Conservation (phyloP, 2,888 invertebrate species). For the Melieria omissa region DNA sequence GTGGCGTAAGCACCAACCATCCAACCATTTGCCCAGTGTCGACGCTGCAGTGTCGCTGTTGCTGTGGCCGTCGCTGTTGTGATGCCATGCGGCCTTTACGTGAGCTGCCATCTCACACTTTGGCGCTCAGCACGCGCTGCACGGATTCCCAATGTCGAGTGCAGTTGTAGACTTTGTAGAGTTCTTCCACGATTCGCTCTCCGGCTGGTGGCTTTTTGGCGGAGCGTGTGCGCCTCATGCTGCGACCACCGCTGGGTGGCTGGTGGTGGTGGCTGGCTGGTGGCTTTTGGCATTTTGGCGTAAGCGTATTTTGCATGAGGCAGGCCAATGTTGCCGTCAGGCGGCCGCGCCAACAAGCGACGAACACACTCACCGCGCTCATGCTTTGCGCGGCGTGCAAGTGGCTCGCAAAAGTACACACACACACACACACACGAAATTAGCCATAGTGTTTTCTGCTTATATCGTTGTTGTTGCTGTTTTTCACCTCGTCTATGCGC, state of each 20-base stretch:
- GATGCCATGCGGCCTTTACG: no score
- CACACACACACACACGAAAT: no score
- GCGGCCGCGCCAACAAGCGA: neutral
- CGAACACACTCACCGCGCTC: neutral
- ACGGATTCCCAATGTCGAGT: neutral
- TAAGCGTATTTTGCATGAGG: constrained; percentile 38
- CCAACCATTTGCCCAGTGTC: constrained; percentile 5
- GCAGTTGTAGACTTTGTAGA: no score
- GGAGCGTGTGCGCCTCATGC: no score
- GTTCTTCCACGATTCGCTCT: neutral
- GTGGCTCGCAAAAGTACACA: constrained; percentile 6
- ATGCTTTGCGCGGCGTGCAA: neutral
- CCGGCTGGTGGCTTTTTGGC: no score
- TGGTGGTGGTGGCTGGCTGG: no score
- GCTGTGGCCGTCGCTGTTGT: constrained; percentile 28
- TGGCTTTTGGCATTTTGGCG: constrained; percentile 7
- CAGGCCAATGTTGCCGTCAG: constrained; percentile 26
- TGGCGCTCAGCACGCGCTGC: neutral
- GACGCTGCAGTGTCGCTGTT: constrained; percentile 14
- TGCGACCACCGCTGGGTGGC: no score
- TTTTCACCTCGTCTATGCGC: neutral
- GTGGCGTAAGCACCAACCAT: constrained; percentile 2
- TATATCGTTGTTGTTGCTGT: neutral
- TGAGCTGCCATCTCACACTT: no score
- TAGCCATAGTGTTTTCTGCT: no score